A percentile compares a stretch with the other conserved stretches of the same genome.
Conservation (phyloP, 2,888 invertebrate species). For the Phlogophora meticulosa region DNA sequence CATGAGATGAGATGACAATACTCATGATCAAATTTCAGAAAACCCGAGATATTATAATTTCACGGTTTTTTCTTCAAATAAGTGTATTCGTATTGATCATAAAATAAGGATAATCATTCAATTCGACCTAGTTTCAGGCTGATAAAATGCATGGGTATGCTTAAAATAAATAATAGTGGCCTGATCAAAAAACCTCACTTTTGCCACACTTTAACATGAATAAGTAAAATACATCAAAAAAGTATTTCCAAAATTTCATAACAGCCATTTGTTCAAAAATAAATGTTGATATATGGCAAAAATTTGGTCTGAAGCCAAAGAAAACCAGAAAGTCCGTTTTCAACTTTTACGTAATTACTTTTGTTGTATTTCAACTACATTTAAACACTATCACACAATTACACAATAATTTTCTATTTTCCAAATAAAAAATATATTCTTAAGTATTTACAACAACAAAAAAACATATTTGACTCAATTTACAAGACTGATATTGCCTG, state of each 20-base stretch:
- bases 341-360: neutral
- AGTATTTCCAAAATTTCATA: too few species aligned
- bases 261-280: too few species aligned
- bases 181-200: neutral
- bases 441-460: too few species aligned
- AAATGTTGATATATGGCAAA: constrained; percentile 2
- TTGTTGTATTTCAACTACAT: constrained; percentile 6
- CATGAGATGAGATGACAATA: too few species aligned
- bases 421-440: too few species aligned
- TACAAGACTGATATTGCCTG: constrained; percentile 32
- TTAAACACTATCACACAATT: constrained; percentile 22
- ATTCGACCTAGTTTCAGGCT: neutral
- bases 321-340: neutral
- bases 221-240: too few species aligned
- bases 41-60: too few species aligned
- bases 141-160: constrained; percentile 16
- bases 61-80: too few species aligned
- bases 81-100: too few species aligned
- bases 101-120: too few species aligned
- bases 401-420: constrained; percentile 33
- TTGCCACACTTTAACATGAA: constrained; percentile 11
- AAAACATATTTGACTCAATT: neutral
- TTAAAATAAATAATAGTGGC: neutral
- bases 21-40: too few species aligned
- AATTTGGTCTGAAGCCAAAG: neutral